Conservation (phyloP, 1,140 invertebrate genomes). For the Cylas formicarius region DNA sequence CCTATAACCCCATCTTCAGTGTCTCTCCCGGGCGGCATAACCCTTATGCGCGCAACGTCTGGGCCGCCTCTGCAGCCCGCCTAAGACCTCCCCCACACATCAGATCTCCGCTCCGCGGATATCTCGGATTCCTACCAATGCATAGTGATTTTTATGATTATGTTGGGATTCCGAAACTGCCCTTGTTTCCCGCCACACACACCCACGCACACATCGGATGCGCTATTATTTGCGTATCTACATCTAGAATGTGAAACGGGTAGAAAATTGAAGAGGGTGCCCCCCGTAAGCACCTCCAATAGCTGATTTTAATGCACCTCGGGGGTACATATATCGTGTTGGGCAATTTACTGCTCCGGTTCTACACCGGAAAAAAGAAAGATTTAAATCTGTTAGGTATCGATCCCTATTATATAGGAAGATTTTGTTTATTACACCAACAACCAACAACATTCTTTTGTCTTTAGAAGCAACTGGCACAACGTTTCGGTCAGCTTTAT, state of each 20-base stretch:
- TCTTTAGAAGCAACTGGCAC: too few relatives aligned
- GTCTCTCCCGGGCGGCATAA: constrained; percentile 40
- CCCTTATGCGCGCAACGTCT: constrained; percentile 35
- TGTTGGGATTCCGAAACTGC: constrained; percentile 40
- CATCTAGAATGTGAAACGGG: constrained; percentile 33
- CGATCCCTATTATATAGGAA: too few relatives aligned
- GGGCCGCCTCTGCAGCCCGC: constrained; percentile 21
- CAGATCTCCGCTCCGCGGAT: constrained; percentile 15
- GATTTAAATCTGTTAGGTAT: too few relatives aligned
- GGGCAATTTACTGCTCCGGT: constrained; percentile 34
- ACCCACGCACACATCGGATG: constrained; percentile 16
- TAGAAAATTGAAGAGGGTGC: constrained; percentile 36
- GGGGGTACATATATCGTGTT: constrained; percentile 35
- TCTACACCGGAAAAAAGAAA: constrained; percentile 27
- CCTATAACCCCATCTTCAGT: constrained; percentile 40
- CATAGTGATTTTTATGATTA: constrained; percentile 45
- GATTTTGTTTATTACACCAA: too few relatives aligned
- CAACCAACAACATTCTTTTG: too few relatives aligned
- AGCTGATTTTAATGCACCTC: constrained; percentile 37
- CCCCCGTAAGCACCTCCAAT: constrained; percentile 19
- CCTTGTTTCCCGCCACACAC: constrained; percentile 24
- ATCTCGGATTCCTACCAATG: constrained; percentile 24
- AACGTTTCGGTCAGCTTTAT: too few relatives aligned
- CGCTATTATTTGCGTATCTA: constrained; percentile 35
- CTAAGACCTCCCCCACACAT: constrained; percentile 14